Evolutionary conservation across 2,113 vertebrate genomes (phyloP).

Genomic region (Bombycilla garrulus): DNA sequence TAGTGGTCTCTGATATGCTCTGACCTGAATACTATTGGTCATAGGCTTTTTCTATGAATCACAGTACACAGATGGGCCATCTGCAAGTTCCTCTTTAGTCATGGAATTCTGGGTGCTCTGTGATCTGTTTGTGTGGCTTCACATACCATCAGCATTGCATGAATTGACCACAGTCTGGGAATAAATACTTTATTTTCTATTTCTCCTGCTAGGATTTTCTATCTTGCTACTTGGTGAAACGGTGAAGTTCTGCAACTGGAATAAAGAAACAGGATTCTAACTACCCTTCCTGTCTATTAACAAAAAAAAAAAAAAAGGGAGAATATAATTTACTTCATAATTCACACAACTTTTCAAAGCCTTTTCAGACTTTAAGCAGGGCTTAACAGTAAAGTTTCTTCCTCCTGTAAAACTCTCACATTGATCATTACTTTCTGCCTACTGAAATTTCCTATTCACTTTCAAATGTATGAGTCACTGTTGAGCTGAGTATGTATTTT

Average conservation of each 20-base stretch:
- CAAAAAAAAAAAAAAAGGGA: neutral
- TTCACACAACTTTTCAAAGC: neutral
- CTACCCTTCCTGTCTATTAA: neutral
- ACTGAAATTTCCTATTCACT: neutral
- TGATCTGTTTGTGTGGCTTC: neutral
- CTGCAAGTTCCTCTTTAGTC: neutral
- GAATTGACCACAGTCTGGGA: neutral
- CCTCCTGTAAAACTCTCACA: neutral
- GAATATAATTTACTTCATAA: neutral
- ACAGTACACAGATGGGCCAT: neutral
- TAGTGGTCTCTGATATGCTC: neutral
- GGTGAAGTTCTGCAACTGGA: neutral
- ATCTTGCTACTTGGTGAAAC: neutral
- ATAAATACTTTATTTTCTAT: neutral
- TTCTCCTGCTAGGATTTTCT: neutral
- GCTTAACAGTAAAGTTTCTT: neutral
- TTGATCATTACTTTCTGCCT: neutral
- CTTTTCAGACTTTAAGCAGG: neutral
- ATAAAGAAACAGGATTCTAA: neutral
- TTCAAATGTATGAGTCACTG: constrained; percentile 1
- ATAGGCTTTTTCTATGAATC: neutral
- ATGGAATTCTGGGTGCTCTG: neutral
- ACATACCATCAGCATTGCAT: neutral
- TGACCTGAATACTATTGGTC: neutral
- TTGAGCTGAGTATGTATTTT: neutral